phyloP scores from a whole-genome alignment of 2,888 invertebrate genomes.

The Epirrhoe alternata region DNA sequence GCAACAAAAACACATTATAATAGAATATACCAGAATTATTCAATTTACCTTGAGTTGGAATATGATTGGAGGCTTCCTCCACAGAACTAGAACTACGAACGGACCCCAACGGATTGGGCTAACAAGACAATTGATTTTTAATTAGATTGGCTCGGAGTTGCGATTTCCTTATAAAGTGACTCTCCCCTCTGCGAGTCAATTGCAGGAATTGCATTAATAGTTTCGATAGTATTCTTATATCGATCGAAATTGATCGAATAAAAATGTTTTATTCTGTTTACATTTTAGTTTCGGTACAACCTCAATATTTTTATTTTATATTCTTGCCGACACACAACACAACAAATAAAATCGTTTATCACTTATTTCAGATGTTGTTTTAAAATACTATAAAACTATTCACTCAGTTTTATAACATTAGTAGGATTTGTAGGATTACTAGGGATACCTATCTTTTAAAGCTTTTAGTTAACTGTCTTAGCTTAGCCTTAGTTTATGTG shows the following conservation, averaged over 20 bases:
- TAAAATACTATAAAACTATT: too few species aligned
- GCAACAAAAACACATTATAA: slow-evolving; percentile 45
- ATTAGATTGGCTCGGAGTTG: slow-evolving; percentile 49
- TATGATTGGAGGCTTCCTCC: slow-evolving; percentile 72
- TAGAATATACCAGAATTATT: slow-evolving; percentile 67
- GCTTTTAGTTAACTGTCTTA: slow-evolving; percentile 5
- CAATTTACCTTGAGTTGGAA: slow-evolving; percentile 66
- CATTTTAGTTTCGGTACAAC: too few species aligned
- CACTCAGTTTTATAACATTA: too few species aligned
- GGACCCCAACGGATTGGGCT: slow-evolving; percentile 46
- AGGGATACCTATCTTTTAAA: not conserved
- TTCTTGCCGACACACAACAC: too few species aligned
- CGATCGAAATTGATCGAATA: not conserved
- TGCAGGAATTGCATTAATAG: slow-evolving; percentile 1
- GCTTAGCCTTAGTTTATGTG: slow-evolving; percentile 10
- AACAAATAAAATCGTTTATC: too few species aligned
- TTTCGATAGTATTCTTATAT: slow-evolving; percentile 6
- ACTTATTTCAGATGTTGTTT: too few species aligned
- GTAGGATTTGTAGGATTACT: too few species aligned
- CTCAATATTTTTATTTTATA: too few species aligned
- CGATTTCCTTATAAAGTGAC: slow-evolving; percentile 34
- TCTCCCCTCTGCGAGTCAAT: slow-evolving; percentile 26
- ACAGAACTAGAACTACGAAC: slow-evolving; percentile 54
- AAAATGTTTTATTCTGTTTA: not conserved
- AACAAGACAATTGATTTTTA: slow-evolving; percentile 62